These are phyloP conservation scores for Equus przewalskii DNA, from an alignment of 2,113 vertebrate genomes.

Conservation along the genomic window DNA sequence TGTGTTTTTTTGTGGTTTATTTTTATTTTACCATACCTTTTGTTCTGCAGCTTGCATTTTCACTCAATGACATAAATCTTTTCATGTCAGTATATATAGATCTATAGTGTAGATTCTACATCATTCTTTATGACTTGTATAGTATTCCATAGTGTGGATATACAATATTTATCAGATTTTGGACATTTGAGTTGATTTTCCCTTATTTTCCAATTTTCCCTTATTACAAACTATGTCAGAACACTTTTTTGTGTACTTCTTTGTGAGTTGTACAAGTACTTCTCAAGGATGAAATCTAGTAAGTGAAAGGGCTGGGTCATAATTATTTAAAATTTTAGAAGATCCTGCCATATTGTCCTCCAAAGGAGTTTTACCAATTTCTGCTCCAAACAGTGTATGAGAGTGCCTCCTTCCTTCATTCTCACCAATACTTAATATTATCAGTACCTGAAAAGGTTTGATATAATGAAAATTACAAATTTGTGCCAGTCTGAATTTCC, in stretches of 20 bases:
- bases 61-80: not conserved
- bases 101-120: not conserved
- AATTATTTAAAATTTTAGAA: conserved; percentile 50
- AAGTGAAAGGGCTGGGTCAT: not conserved
- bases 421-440: conserved; percentile 38
- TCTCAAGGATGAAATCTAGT: not conserved
- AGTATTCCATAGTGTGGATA: not conserved
- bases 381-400: not conserved
- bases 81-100: not conserved
- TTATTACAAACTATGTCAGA: conserved; percentile 13
- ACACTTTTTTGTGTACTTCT: not conserved
- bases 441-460: conserved; percentile 23
- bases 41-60: conserved; percentile 23
- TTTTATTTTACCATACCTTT: not conserved
- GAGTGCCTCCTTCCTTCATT: conserved; percentile 15
- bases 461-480: conserved; percentile 25
- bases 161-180: conserved; percentile 6
- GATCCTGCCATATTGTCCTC: not conserved
- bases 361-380: not conserved
- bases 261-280: not conserved
- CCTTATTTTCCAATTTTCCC: not conserved
- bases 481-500: not conserved
- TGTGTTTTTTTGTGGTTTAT: not conserved
- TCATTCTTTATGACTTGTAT: not conserved
- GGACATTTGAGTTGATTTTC: conserved; percentile 5